A percentile compares a stretch with the other conserved stretches of the same genome.
These are phyloP conservation scores for Ctenopoma multispine DNA, from an alignment of 2,797 vertebrate genomes.

Conservation along the genomic window DNA sequence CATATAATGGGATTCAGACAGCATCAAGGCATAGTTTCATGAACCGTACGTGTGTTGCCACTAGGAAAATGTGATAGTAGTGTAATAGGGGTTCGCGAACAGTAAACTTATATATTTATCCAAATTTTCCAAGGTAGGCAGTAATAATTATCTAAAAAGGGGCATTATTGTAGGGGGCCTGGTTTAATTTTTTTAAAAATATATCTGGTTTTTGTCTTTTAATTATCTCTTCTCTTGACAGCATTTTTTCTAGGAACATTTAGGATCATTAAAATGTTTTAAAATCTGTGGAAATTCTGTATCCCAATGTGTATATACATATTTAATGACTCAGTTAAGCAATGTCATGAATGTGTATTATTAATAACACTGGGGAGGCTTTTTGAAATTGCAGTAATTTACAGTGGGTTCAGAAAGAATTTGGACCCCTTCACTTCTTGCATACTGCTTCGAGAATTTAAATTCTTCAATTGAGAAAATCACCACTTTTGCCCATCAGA, in stretches of 20 bases:
- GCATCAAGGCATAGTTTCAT: constrained; percentile 5
- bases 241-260: constrained; percentile 31
- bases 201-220: constrained; percentile 32
- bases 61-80: not conserved
- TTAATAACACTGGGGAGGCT: constrained; percentile 54
- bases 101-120: not conserved
- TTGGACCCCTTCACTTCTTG: too few species aligned
- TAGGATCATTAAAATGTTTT: constrained; percentile 39
- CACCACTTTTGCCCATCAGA: too few species aligned
- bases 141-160: not conserved
- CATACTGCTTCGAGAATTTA: too few species aligned
- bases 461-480: not conserved
- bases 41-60: constrained; percentile 11
- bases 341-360: constrained; percentile 66
- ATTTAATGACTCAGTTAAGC: constrained; percentile 69
- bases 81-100: not conserved
- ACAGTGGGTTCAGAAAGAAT: too few species aligned
- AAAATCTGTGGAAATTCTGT: constrained; percentile 57
- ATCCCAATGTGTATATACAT: constrained; percentile 66
- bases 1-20: constrained; percentile 19
- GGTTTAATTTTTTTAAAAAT: too few species aligned
- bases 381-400: constrained; percentile 39
- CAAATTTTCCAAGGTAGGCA: not conserved
- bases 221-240: constrained; percentile 25
- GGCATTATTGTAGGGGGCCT: constrained; percentile 2